These are phyloP conservation scores for Lagorchestes hirsutus DNA, from an alignment of 2,797 vertebrate genomes.

Conservation along the genomic window DNA sequence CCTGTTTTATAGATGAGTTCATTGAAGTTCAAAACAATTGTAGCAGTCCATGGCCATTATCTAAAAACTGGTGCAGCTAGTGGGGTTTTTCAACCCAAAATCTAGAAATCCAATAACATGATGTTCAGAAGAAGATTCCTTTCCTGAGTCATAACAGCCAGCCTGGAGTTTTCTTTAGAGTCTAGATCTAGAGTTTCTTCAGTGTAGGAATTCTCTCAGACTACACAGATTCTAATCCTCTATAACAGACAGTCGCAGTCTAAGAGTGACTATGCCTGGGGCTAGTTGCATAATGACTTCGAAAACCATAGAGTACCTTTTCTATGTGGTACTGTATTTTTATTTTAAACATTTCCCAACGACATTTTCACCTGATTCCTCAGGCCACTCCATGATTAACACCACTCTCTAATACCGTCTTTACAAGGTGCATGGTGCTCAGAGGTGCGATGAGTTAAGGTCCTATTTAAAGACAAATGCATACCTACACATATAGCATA, in stretches of 20 bases:
- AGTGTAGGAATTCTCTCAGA: neutral
- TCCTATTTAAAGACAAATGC: neutral
- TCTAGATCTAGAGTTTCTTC: neutral
- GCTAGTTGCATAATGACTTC: neutral
- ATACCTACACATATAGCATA: neutral
- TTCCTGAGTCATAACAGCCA: neutral
- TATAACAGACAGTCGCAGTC: neutral
- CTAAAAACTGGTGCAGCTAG: neutral
- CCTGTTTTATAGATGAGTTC: neutral
- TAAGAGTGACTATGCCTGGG: neutral
- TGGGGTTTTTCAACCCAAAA: neutral
- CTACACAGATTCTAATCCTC: neutral
- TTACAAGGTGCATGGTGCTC: neutral
- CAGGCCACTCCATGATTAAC: neutral
- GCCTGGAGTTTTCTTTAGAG: neutral
- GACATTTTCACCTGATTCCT: neutral
- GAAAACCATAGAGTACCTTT: neutral
- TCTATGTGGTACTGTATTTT: neutral
- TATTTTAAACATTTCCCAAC: neutral
- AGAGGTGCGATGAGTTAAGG: neutral
- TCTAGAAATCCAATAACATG: neutral
- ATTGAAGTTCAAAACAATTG: neutral
- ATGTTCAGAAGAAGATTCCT: neutral
- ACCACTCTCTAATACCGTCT: neutral
- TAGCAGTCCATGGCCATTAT: neutral